Evolutionary conservation across 1,140 invertebrate species (phyloP), one percentile per base, ranked within the genome.

Genomic region (Leptinotarsa undecemlineata): DNA sequence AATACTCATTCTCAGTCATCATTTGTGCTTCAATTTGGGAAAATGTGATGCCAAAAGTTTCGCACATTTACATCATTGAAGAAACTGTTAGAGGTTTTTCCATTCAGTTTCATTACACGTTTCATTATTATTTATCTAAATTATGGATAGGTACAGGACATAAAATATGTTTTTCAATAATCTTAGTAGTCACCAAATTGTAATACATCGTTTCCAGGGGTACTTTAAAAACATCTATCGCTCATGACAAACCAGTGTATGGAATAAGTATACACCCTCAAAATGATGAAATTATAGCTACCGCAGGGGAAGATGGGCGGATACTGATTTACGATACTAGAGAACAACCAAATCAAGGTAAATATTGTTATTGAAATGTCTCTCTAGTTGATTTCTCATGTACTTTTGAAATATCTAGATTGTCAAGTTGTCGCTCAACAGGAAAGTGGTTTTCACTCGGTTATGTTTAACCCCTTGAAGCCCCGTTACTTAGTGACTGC

Each of bases 281-380:
- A 80, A 95, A 95, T 85, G 90, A 93, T 71, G 90, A 91, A 79
- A 88, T 97, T 13, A 93, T 98, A 82, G 90, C 95, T 13, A 96
- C 93, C 80, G 96, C 96, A 48, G 95, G 95, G 74, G 96, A 97
- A 85, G 95, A 98, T 88, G 96, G 96, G 1, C 88, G 93, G 80
- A 87, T 98, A 76, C 86, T 96, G 14, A 88, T 98, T 26, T 96
- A 92, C 86, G 96, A 98, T 85, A 93, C 92, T 20, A 86, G 95
- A 79, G 90, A 90, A 77, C 89, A 91, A 33, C 86, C 86, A 51
- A 85, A 84, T 78, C 85, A 86, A 83, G 90, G 89, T 89, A 67
- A 68, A 68, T 73, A 23, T 68, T 48, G 48, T 19, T 48, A 3
- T 60, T 11, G 51, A 19, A 57, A 57, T 17, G 0, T 57, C 15